phyloP scores from a whole-genome alignment of 2,113 vertebrate species.

The Chauna torquata region DNA sequence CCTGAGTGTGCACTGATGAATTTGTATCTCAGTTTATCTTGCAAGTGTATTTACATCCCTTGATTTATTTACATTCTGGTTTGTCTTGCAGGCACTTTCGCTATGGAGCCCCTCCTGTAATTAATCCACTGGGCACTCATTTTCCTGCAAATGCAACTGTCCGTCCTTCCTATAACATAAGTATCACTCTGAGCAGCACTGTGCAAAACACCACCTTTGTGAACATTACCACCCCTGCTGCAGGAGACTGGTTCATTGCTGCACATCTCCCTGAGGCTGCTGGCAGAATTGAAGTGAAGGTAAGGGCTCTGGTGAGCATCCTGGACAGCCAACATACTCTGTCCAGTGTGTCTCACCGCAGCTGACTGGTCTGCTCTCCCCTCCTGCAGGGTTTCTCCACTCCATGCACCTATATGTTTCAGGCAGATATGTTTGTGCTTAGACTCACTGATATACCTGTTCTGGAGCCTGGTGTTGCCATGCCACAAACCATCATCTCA shows the following conservation, averaged over 20 bases:
- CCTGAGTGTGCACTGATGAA: too few species aligned
- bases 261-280: slow-evolving; percentile 90
- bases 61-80: rapidly evolving
- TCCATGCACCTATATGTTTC: slow-evolving; percentile 88
- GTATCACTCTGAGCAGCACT: slow-evolving; percentile 59
- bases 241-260: slow-evolving; percentile 91
- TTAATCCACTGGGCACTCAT: slow-evolving; percentile 82
- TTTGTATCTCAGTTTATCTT: neutral
- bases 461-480: slow-evolving; percentile 75
- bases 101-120: slow-evolving; percentile 89
- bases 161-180: slow-evolving; percentile 77
- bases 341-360: neutral
- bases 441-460: slow-evolving; percentile 81
- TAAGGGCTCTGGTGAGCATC: slow-evolving; percentile 46
- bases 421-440: slow-evolving; percentile 89
- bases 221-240: slow-evolving; percentile 84
- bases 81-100: slow-evolving; percentile 82
- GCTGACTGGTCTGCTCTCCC: neutral
- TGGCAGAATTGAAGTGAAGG: slow-evolving; percentile 93
- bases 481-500: slow-evolving; percentile 72
- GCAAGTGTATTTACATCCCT: neutral
- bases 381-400: slow-evolving; percentile 85
- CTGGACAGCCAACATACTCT: rapidly evolving
- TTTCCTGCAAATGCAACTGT: slow-evolving; percentile 82
- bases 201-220: slow-evolving; percentile 78